A percentile compares a stretch with the other conserved stretches of the same genome.
These are phyloP conservation scores for Monochamus alternatus DNA, from an alignment of 2,888 invertebrate species.

Conservation along the genomic window DNA sequence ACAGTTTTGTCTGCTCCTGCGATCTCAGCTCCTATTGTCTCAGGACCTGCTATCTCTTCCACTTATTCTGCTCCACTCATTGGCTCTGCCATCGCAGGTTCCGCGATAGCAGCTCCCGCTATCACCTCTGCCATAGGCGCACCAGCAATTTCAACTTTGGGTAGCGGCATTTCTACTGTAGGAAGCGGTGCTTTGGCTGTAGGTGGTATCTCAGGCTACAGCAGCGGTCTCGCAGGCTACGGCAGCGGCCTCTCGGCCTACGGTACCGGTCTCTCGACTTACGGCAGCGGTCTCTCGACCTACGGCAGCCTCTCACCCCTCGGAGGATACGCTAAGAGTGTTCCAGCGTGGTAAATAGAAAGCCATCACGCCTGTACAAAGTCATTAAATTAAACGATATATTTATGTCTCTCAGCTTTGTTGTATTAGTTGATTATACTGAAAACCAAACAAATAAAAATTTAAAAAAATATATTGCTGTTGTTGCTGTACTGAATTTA, in stretches of 20 bases:
- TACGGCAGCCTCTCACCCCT: conserved; percentile 26
- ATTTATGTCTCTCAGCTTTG: background rate
- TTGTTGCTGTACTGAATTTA: no score
- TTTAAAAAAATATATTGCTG: no score
- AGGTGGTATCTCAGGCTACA: conserved; percentile 25
- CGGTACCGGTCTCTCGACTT: conserved; percentile 19
- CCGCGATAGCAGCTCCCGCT: background rate
- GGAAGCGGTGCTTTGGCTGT: background rate
- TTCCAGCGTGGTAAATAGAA: background rate
- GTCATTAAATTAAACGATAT: background rate
- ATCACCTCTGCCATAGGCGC: background rate
- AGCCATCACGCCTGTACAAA: background rate
- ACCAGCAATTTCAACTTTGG: background rate
- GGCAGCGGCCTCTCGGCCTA: conserved; percentile 7
- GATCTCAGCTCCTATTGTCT: background rate
- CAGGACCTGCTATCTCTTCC: no score
- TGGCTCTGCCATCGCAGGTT: background rate
- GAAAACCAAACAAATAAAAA: background rate
- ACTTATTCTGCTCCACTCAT: background rate
- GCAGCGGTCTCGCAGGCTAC: conserved; percentile 3
- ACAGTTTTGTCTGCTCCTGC: background rate
- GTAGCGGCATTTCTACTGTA: background rate
- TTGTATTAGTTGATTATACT: background rate
- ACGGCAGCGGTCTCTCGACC: conserved; percentile 19
- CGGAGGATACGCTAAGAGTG: background rate